Evolutionary conservation across 2,797 vertebrate species (phyloP).

Genomic region (Etheostoma perlongum): DNA sequence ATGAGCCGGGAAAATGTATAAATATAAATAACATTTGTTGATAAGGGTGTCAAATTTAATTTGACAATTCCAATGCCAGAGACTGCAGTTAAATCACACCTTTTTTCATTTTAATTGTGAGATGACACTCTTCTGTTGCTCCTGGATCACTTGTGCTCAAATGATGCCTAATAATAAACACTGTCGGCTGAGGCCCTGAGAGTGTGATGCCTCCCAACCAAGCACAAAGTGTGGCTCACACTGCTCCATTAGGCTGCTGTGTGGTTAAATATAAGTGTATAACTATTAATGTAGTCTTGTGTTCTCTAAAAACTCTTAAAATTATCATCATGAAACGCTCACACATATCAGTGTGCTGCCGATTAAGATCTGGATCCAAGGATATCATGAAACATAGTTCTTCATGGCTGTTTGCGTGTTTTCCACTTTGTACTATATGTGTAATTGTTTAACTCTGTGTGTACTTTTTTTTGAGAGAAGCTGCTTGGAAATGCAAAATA

Average conservation of each 20-base stretch:
- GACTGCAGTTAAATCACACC: background rate
- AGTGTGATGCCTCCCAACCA: conserved; percentile 1
- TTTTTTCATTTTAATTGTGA: conserved; percentile 8
- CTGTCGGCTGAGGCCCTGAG: conserved; percentile 15
- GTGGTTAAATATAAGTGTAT: background rate
- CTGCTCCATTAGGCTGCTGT: conserved; percentile 33
- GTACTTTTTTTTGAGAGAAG: too few relatives aligned
- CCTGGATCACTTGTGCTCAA: conserved; percentile 53
- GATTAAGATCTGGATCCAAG: too few relatives aligned
- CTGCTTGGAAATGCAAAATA: too few relatives aligned
- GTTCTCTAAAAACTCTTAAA: too few relatives aligned
- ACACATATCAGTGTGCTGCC: too few relatives aligned
- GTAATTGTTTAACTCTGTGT: too few relatives aligned
- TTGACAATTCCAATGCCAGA: background rate
- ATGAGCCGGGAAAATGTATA: background rate
- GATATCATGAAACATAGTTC: too few relatives aligned
- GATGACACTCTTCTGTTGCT: background rate
- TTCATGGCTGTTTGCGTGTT: too few relatives aligned
- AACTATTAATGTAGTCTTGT: background rate
- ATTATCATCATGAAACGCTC: too few relatives aligned
- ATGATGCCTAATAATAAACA: conserved; percentile 43
- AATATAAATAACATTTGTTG: background rate
- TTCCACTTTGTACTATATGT: too few relatives aligned
- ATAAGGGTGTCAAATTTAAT: background rate
- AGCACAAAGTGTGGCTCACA: conserved; percentile 2